These are phyloP conservation scores for Odontothrips loti DNA, from an alignment of 2,888 invertebrate species.

Conservation along the genomic window DNA sequence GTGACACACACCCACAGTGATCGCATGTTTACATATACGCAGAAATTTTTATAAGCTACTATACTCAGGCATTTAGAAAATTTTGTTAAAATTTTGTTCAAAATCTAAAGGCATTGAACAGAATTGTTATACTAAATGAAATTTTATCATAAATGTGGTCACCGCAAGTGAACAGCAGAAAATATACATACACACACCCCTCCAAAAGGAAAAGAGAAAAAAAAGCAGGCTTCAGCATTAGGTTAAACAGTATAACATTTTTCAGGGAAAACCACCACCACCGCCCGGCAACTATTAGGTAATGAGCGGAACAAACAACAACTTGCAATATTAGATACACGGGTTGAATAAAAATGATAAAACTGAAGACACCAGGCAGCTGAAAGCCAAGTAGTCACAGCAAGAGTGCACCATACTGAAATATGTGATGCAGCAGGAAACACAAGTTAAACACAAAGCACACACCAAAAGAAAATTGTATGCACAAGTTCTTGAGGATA, in stretches of 20 bases:
- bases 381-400: not conserved
- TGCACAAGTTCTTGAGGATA: not conserved
- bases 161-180: not conserved
- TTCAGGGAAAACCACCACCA: no score
- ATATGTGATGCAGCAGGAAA: not conserved
- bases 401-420: not conserved
- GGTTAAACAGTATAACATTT: no score
- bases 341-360: not conserved
- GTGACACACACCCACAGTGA: no score
- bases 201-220: not conserved
- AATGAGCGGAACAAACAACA: no score
- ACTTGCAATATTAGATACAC: no score
- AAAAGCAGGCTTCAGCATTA: not conserved
- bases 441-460: constrained; percentile 32
- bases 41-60: no score
- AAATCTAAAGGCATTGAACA: not conserved
- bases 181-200: not conserved
- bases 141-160: not conserved
- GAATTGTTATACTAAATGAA: not conserved
- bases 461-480: constrained; percentile 30
- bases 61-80: no score
- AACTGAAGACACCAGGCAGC: not conserved
- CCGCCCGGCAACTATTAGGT: no score
- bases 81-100: no score
- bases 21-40: no score